These are phyloP conservation scores for Cheilosia pagana DNA, from an alignment of 2,888 invertebrate species.

Conservation along the genomic window DNA sequence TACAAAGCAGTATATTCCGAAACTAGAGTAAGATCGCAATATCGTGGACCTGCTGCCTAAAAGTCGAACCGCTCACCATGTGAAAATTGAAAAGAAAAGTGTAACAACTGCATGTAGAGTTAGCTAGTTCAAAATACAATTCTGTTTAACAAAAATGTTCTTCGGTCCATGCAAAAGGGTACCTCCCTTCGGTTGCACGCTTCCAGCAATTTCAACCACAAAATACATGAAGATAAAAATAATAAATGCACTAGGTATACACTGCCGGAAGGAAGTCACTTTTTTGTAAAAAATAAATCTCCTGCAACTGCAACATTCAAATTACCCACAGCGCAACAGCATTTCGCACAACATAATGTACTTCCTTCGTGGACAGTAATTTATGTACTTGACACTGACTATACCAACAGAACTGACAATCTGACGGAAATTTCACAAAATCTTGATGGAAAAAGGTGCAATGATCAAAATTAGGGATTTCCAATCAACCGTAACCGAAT, in stretches of 20 bases:
- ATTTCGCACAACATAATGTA: background rate
- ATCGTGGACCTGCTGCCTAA: too few relatives aligned
- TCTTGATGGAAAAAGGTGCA: background rate
- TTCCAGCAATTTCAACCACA: background rate
- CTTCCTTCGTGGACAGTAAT: background rate
- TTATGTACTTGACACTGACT: conserved; percentile 7
- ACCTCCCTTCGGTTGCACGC: too few relatives aligned
- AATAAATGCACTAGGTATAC: conserved; percentile 24
- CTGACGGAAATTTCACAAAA: conserved; percentile 7
- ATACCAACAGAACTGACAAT: background rate
- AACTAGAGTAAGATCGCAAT: too few relatives aligned
- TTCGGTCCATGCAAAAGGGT: too few relatives aligned
- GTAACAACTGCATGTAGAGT: too few relatives aligned
- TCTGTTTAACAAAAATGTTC: too few relatives aligned
- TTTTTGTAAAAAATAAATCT: conserved; percentile 1
- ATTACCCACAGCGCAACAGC: background rate
- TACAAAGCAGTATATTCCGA: too few relatives aligned
- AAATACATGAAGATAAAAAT: conserved; percentile 16
- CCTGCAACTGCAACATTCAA: background rate
- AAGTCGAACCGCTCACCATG: too few relatives aligned
- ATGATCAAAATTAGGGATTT: background rate
- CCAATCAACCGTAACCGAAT: conserved; percentile 15
- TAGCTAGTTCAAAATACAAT: too few relatives aligned
- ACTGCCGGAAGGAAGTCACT: conserved; percentile 51
- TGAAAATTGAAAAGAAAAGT: too few relatives aligned